A percentile compares a stretch with the other conserved stretches of the same genome.
phyloP scores from a whole-genome alignment of 2,113 vertebrate genomes.

The Varanus salvator region DNA sequence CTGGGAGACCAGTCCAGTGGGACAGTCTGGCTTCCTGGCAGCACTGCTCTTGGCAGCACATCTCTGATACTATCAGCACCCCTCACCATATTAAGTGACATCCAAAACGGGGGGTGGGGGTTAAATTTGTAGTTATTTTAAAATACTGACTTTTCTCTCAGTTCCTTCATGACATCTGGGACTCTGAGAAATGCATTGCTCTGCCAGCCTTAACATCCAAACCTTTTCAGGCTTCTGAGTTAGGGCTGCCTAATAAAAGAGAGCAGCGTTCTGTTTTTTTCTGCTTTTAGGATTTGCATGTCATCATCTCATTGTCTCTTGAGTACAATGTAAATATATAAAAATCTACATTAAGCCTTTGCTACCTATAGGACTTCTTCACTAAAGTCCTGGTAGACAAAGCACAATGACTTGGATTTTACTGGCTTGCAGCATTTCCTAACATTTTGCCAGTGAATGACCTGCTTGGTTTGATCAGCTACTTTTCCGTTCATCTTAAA shows the following conservation, averaged over 20 bases:
- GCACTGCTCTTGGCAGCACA: too few relatives aligned
- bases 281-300: neutral
- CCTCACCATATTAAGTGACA: conserved; percentile 14
- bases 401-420: conserved; percentile 34
- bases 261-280: neutral
- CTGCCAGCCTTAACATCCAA: neutral
- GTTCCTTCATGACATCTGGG: neutral
- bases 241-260: neutral
- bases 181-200: neutral
- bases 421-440: conserved; percentile 43
- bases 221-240: neutral
- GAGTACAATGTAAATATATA: neutral
- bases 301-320: neutral
- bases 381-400: conserved; percentile 21
- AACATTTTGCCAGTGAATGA: conserved; percentile 60
- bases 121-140: neutral
- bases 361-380: neutral
- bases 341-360: conserved; percentile 27
- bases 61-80: too few relatives aligned
- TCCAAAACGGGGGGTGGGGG: neutral
- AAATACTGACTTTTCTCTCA: neutral
- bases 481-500: neutral
- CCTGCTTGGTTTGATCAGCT: neutral
- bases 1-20: too few relatives aligned
- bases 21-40: too few relatives aligned